These are phyloP conservation scores for Steromphala cineraria DNA, from an alignment of 2,888 invertebrate genomes.

Conservation along the genomic window DNA sequence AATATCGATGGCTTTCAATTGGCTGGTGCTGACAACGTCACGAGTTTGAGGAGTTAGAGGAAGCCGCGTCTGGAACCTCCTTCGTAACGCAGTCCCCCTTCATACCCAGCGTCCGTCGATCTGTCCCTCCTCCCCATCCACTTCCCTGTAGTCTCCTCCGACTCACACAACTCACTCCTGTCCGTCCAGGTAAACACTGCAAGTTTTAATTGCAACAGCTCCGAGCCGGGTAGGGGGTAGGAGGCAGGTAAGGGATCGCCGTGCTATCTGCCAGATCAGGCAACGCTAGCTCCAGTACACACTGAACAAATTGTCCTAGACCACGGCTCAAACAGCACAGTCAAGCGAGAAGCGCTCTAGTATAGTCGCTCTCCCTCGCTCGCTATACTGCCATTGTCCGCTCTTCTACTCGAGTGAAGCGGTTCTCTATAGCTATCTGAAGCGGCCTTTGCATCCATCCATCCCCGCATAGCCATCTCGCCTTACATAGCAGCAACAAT, in stretches of 20 bases:
- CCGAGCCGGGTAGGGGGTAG: background rate
- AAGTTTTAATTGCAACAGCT: background rate
- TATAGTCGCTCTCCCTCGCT: background rate
- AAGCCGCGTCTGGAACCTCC: background rate
- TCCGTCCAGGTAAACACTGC: background rate
- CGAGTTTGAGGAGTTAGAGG: background rate
- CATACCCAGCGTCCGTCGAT: background rate
- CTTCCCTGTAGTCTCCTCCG: background rate
- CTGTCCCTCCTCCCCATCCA: background rate
- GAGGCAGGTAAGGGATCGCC: conserved; percentile 8
- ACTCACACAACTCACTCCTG: background rate
- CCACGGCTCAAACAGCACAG: background rate
- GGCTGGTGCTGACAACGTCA: conserved; percentile 16
- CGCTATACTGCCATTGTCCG: too few species aligned
- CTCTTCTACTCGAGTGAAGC: too few species aligned
- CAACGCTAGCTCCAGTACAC: background rate
- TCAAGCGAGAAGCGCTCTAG: background rate
- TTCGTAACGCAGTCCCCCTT: background rate
- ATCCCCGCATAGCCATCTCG: too few species aligned
- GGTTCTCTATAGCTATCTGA: too few species aligned
- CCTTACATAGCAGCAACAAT: too few species aligned
- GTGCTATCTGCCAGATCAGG: conserved; percentile 10
- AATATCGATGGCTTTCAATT: conserved; percentile 13
- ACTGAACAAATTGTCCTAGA: conserved; percentile 7
- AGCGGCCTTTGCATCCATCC: too few species aligned